Conservation (phyloP, 23 tunicate species). For the Styela plicata region DNA sequence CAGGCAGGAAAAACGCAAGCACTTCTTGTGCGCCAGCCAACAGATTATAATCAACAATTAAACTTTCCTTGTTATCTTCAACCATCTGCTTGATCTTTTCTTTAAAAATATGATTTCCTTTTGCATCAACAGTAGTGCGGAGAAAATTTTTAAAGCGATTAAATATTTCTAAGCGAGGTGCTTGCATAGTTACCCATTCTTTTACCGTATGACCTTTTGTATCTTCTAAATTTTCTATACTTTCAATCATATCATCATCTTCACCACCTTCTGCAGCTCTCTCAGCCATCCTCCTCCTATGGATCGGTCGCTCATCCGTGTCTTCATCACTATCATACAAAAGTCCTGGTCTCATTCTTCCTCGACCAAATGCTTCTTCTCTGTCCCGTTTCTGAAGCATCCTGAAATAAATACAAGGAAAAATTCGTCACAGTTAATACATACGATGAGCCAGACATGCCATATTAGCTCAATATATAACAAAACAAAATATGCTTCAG, state of each 20-base stretch:
- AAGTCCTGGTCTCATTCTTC: constrained; percentile 86
- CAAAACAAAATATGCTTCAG: not conserved
- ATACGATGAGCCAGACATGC: not conserved
- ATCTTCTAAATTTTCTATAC: constrained; percentile 97
- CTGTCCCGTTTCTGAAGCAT: constrained; percentile 73
- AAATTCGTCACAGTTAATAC: too few relatives aligned
- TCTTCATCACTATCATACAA: constrained; percentile 85
- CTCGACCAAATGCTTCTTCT: constrained; percentile 81
- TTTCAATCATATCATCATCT: constrained; percentile 93
- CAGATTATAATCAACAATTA: constrained; percentile 85
- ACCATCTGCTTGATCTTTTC: constrained; percentile 98
- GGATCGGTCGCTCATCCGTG: constrained; percentile 58
- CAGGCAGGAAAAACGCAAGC: constrained; percentile 94
- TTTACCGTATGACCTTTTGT: constrained; percentile 95
- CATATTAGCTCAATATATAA: not conserved
- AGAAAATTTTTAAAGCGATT: constrained; percentile 85
- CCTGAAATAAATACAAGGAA: constrained; percentile 10
- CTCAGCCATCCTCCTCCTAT: constrained; percentile 85
- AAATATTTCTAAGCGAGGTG: constrained; percentile 71
- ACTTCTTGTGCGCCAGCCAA: constrained; percentile 82
- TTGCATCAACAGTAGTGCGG: constrained; percentile 74
- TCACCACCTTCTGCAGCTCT: constrained; percentile 97
- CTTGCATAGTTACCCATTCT: constrained; percentile 97
- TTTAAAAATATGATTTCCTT: constrained; percentile 81
- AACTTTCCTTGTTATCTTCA: constrained; percentile 97